A percentile compares a stretch with the other conserved stretches of the same genome.
phyloP scores from a whole-genome alignment of 2,113 vertebrate genomes.

The Meleagris gallopavo region DNA sequence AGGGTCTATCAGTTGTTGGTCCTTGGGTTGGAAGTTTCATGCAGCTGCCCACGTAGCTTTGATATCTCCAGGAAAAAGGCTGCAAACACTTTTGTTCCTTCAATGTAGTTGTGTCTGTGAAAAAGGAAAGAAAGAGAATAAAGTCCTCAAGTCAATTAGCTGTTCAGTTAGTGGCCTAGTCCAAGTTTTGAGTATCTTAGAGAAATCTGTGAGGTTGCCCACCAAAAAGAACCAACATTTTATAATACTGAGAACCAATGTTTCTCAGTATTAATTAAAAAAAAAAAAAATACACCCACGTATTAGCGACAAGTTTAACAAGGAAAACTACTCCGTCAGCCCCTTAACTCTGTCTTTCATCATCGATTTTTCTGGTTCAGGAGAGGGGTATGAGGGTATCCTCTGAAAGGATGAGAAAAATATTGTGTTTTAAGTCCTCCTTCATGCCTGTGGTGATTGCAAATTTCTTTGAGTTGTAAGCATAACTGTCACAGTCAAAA shows the following conservation, averaged over 20 bases:
- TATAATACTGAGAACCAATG: no score
- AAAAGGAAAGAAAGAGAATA: background rate
- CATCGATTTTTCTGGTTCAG: background rate
- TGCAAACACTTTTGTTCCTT: slow-evolving; percentile 81
- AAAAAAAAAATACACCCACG: no score
- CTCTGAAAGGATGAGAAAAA: no score
- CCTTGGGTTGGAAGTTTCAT: background rate
- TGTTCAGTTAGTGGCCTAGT: background rate
- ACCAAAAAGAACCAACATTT: background rate
- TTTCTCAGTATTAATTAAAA: background rate
- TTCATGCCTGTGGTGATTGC: background rate
- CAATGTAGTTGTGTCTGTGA: slow-evolving; percentile 80
- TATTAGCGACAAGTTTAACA: background rate
- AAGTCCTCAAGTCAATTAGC: background rate
- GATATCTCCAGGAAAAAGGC: slow-evolving; percentile 80
- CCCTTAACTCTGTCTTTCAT: background rate
- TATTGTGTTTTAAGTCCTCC: no score
- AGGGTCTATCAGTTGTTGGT: background rate
- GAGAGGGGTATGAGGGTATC: background rate
- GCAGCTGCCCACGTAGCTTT: slow-evolving; percentile 49
- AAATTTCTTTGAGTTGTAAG: background rate
- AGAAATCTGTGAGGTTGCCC: background rate
- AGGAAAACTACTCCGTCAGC: background rate
- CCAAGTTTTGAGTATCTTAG: background rate
- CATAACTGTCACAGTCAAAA: background rate